Evolutionary conservation across 2,113 vertebrate genomes (phyloP).

Genomic region (Beaufortia kweichowensis): DNA sequence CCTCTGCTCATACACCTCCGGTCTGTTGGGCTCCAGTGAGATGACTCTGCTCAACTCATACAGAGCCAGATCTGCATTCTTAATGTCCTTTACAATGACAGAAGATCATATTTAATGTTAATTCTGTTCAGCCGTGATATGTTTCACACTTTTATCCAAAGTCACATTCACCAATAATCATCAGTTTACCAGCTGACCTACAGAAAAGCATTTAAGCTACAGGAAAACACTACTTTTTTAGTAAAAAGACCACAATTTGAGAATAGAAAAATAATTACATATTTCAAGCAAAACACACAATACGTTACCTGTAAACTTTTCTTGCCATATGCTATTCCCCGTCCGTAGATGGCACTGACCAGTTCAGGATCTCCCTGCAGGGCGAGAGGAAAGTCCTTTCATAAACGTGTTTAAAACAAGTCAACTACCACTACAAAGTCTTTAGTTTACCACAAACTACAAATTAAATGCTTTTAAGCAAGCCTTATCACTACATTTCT

Average conservation of each 20-base stretch:
- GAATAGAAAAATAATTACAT: no score
- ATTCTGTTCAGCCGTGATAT: neutral
- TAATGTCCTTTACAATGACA: conserved; percentile 81
- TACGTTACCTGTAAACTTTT: conserved; percentile 91
- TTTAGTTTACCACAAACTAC: neutral
- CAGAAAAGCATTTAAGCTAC: no score
- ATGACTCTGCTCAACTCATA: conserved; percentile 94
- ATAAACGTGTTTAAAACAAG: neutral
- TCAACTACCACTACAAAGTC: no score
- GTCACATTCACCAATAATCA: no score
- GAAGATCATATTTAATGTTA: neutral
- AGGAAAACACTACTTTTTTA: no score
- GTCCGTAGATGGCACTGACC: conserved; percentile 95
- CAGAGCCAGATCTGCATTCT: conserved; percentile 93
- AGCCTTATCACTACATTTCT: no score
- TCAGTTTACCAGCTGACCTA: no score
- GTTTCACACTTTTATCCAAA: neutral
- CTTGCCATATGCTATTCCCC: conserved; percentile 95
- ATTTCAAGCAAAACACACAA: no score
- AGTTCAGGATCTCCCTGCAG: conserved; percentile 89
- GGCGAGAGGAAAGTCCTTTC: neutral
- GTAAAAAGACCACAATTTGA: no score
- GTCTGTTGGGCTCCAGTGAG: conserved; percentile 85
- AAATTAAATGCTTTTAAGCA: no score
- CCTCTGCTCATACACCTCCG: conserved; percentile 94